phyloP scores from a whole-genome alignment of 2,113 vertebrate genomes.

The Varanus salvator region DNA sequence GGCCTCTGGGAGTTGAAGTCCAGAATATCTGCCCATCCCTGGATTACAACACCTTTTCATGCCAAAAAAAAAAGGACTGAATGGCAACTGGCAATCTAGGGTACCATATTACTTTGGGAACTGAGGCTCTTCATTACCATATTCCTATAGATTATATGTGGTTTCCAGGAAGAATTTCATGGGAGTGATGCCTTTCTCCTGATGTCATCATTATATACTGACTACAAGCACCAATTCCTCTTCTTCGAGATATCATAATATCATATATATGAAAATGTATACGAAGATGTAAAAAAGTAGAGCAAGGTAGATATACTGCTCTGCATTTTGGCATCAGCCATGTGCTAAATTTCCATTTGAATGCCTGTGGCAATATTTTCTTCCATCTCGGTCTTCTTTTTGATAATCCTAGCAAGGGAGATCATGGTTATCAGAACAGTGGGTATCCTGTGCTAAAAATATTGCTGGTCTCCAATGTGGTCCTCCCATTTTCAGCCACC shows the following conservation, averaged over 20 bases:
- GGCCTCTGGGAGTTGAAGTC: too few relatives aligned
- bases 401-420: neutral
- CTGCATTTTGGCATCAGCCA: neutral
- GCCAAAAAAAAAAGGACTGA: conserved; percentile 70
- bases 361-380: neutral
- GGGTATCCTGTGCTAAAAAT: neutral
- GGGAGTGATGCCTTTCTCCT: conserved; percentile 34
- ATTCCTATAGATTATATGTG: conserved; percentile 53
- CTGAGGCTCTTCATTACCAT: conserved; percentile 58
- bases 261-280: conserved; percentile 3
- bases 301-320: conserved; percentile 10
- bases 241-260: neutral
- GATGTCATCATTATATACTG: conserved; percentile 38
- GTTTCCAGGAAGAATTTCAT: conserved; percentile 69
- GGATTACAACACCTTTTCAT: conserved; percentile 63
- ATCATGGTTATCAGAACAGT: neutral
- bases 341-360: neutral
- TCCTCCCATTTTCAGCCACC: too few relatives aligned
- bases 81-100: conserved; percentile 69
- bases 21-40: too few relatives aligned
- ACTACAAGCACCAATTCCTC: conserved; percentile 45
- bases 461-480: neutral
- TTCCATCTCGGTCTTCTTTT: neutral
- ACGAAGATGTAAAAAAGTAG: conserved; percentile 38
- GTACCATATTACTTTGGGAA: conserved; percentile 60